Evolutionary conservation across 2,888 invertebrate genomes (phyloP).

Genomic region (Troides oblongomaculatus): DNA sequence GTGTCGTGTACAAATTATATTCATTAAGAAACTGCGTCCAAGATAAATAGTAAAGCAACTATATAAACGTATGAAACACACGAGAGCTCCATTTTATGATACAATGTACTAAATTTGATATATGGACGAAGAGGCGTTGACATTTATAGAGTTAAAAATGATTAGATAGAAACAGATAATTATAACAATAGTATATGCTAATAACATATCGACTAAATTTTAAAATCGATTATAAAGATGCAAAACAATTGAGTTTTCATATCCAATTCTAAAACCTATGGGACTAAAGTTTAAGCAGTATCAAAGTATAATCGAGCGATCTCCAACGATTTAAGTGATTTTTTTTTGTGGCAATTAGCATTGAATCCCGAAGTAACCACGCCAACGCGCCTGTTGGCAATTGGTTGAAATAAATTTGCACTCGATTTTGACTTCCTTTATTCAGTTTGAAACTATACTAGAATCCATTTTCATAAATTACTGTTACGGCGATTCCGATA

Average conservation of each 20-base stretch:
- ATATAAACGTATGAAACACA: conserved; percentile 15
- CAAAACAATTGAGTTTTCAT: too few species aligned
- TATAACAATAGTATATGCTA: too few species aligned
- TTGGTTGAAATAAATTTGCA: conserved; percentile 25
- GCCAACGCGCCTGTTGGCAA: conserved; percentile 22
- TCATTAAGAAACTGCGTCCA: conserved; percentile 29
- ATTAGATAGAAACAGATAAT: too few species aligned
- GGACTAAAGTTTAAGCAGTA: too few species aligned
- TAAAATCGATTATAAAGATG: too few species aligned
- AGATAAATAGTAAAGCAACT: conserved; percentile 23
- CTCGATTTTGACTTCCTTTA: conserved; percentile 17
- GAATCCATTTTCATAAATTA: conserved; percentile 2
- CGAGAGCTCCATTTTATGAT: conserved; percentile 40
- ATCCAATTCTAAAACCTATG: too few species aligned
- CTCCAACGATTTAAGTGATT: conserved; percentile 46
- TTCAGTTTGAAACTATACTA: background rate
- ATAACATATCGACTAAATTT: too few species aligned
- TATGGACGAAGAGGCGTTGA: background rate
- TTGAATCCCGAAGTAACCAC: conserved; percentile 30
- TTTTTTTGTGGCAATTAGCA: conserved; percentile 45
- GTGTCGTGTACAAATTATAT: conserved; percentile 36
- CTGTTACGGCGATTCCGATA: background rate
- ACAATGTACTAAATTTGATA: conserved; percentile 33
- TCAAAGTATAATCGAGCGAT: too few species aligned
- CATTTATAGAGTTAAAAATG: background rate